Conservation (phyloP, 1,140 invertebrate genomes). For the Musca domestica region DNA sequence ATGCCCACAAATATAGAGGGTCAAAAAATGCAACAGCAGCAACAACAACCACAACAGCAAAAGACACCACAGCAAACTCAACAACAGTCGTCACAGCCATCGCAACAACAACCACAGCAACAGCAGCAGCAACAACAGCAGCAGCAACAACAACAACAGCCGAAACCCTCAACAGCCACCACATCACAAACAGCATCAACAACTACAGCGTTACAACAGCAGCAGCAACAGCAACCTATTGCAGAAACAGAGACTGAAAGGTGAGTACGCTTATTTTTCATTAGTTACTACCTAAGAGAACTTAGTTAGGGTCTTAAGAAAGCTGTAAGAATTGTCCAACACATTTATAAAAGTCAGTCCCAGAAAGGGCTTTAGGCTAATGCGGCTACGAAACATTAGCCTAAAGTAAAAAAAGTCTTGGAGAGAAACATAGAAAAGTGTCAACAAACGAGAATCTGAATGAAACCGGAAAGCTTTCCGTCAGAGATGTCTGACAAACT, state of each 20-base stretch:
- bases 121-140: constrained; percentile 23
- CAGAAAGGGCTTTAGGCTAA: no score
- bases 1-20: constrained; percentile 25
- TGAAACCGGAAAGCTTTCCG: no score
- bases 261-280: constrained; percentile 35
- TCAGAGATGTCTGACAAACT: no score
- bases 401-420: no score
- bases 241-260: constrained; percentile 53
- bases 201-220: constrained; percentile 39
- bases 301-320: no score
- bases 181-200: constrained; percentile 25
- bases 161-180: constrained; percentile 26
- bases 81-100: no score
- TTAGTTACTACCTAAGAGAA: no score
- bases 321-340: no score
- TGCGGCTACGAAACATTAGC: no score
- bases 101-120: neutral
- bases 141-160: constrained; percentile 23
- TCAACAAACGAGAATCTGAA: no score
- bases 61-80: constrained; percentile 10
- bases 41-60: constrained; percentile 30
- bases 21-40: constrained; percentile 24
- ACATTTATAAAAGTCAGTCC: no score
- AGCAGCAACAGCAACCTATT: constrained; percentile 37
- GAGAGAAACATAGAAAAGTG: no score